Percentiles rank a stretch among this genome's conserved stretches.
Evolutionary conservation across 1,140 invertebrate genomes (phyloP).

Genomic region (Bombus turneri): DNA sequence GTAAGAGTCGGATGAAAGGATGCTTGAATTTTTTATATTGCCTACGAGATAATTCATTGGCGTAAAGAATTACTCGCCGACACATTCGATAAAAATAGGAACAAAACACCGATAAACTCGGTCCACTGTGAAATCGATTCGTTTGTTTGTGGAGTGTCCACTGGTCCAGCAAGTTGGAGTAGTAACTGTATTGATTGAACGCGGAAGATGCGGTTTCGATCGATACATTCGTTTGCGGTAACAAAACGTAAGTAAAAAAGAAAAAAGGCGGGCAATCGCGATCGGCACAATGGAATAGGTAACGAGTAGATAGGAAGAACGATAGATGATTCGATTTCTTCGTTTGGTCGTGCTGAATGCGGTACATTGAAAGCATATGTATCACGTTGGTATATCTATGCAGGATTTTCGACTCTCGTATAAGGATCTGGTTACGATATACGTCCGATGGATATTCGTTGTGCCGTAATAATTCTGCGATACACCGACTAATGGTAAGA

Average conservation of each 20-base stretch:
- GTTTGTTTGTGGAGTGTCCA: slow-evolving; percentile 45
- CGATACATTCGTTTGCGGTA: neutral
- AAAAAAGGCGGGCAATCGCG: neutral
- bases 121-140: slow-evolving; percentile 48
- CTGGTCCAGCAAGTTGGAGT: slow-evolving; percentile 38
- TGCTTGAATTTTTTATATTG: neutral
- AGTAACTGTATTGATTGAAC: slow-evolving; percentile 23
- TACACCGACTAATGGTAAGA: slow-evolving; percentile 40
- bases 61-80: slow-evolving; percentile 20
- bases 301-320: neutral
- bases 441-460: slow-evolving; percentile 31
- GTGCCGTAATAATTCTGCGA: slow-evolving; percentile 25
- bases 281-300: neutral
- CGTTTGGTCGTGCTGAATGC: neutral
- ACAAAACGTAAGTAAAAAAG: neutral
- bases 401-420: slow-evolving; percentile 13
- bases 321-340: slow-evolving; percentile 34
- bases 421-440: neutral
- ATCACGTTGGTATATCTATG: neutral
- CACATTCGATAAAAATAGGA: slow-evolving; percentile 31
- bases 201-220: slow-evolving; percentile 28
- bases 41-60: slow-evolving; percentile 30
- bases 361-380: neutral
- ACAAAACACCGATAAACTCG: slow-evolving; percentile 27
- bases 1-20: neutral